Base-by-base conservation (phyloP, 2,113 vertebrate species). In the Gambusia holbrooki region DNA sequence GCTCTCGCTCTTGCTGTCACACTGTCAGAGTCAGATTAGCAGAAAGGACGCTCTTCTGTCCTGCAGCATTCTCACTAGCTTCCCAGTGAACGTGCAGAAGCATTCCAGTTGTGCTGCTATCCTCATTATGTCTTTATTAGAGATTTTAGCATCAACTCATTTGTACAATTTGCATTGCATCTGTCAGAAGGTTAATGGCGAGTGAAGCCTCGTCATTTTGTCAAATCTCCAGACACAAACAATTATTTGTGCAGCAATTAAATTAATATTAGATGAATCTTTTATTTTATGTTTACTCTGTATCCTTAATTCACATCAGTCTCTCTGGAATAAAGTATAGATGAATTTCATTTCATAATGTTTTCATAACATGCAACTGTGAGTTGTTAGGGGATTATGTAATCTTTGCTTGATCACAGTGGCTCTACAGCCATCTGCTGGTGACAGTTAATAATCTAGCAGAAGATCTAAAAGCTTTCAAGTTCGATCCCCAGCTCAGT, bases 341-440 rank as follows among this genome's bases (percentile, higher is more conserved):
- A 82, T 70, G 51, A 77, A 74, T 80, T 63, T 76, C 65, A 81
- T 64, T 79, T 81, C 25, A 58, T 72, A 42, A 62, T 77, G 62
- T 84, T 68, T 74, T 66, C 51, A 42, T 83, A 73, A 25, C 51
- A 25, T 10, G 25, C 51, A 77, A 40, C 79, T 80, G 33, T 28
- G 65, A 80, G 74, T 69, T 76, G 71, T 84, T 77, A 54, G 54
- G 62, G 48, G 48, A 78, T 60, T 28, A 37, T 84, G 0, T 77
- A 65, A 71, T 72, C 79, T 71, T 12, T 22, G 76, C 35, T 32
- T 80, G 76, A 81, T 90, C 75, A 80, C 76, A 82, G 76, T 40
- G 48, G 71, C 69, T 85, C 81, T 88, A 48, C 91, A 84, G 85
- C 85, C 87, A 87, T 87, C 87, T 91, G 81, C 88, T 90, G 90